Conservation (phyloP, 2,113 vertebrate species). For the Pycnonotus jocosus region DNA sequence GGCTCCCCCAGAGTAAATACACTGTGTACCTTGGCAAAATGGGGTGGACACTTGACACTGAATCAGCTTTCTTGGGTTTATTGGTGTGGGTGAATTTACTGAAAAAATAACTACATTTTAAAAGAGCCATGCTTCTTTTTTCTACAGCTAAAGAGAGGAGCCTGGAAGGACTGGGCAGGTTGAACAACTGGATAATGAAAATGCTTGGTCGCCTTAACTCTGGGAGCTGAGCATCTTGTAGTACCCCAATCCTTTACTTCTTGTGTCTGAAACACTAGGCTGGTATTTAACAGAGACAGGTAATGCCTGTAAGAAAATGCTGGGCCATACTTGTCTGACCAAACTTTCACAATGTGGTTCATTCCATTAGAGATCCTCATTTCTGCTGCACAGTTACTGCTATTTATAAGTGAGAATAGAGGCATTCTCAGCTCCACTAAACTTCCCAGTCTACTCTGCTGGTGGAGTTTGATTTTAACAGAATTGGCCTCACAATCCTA, state of each 20-base stretch:
- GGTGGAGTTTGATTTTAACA: neutral
- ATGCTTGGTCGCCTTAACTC: neutral
- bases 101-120: neutral
- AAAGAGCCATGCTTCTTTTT: neutral
- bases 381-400: neutral
- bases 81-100: neutral
- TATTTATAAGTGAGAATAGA: neutral
- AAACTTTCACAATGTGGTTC: neutral
- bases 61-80: neutral
- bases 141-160: neutral
- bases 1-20: neutral
- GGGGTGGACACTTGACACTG: neutral
- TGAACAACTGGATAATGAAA: neutral
- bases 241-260: neutral
- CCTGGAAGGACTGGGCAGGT: neutral
- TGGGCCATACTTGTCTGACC: neutral
- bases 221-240: neutral
- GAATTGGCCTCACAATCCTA: neutral
- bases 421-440: neutral
- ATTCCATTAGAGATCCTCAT: neutral
- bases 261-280: neutral
- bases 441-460: neutral
- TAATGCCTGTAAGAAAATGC: neutral
- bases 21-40: conserved; percentile 23
- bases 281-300: neutral